Evolutionary conservation across 1,140 invertebrate genomes (phyloP), one percentile per base, ranked within the genome.

Genomic region (Drosophila pruinosa): DNA sequence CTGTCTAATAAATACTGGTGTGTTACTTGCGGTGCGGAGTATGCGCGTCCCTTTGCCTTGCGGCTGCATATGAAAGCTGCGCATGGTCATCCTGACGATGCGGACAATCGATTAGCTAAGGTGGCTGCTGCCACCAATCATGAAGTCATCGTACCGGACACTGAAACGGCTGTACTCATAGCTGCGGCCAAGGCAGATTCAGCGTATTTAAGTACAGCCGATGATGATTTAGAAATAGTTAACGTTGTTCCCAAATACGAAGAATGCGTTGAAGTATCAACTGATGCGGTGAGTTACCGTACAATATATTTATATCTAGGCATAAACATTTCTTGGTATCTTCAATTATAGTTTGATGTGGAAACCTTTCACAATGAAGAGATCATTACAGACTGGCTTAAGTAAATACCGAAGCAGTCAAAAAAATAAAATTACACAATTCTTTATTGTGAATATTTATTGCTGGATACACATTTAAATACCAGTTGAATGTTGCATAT

Each of bases 21-120:
- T 72, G 90, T 92, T 36, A 89, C 94, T n/a, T 96, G 95, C 78
- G 95, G 95, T 4, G 95, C 95, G 0, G 94, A 93, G 28, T 96
- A 96, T 83, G 95, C 94, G 2, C 91, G 95, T 0, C 92, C 94
- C 0, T 95, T 95, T 91, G 95, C 95, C 0, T 85, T 96, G 4
- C 94, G 94, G 57, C 94, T 95, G 81, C 95, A 96, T 79, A 90
- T 95, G 57, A 94, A 93, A 34, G 92, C 93, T 8, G 93, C 93
- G 15, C 94, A 94, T 62, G 88, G 92, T 2, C 83, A 92, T 0
- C 58, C 76, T 2, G 76, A 63, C 21, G 48, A 58, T 21, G 39
- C 47, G 26, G 54, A 36, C 4, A 15, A 43, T 2, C 38, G 48
- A 4, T 8, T 52, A 10, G 41, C 36, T 4, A 48, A 68, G 7